Evolutionary conservation across 2,113 vertebrate species (phyloP).

Genomic region (Butastur rufipennis): DNA sequence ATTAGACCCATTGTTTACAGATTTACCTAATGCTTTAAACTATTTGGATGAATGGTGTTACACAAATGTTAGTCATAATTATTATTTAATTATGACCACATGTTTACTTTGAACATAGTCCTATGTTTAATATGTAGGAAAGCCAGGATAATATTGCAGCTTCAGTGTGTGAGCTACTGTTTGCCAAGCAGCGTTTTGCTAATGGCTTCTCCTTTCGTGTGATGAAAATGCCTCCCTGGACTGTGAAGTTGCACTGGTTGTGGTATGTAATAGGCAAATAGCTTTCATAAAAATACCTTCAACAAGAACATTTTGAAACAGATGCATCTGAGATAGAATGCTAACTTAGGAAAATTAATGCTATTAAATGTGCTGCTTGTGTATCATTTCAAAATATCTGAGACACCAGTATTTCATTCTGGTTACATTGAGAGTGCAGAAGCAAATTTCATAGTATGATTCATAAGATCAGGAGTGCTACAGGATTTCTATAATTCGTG

Average conservation of each 20-base stretch:
- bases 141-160: neutral
- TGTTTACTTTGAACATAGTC: slow-evolving; percentile 56
- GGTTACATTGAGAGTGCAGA: neutral
- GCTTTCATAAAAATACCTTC: neutral
- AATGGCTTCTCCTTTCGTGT: neutral
- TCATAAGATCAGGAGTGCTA: neutral
- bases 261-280: slow-evolving; percentile 6
- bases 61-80: slow-evolving; percentile 32
- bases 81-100: slow-evolving; percentile 35
- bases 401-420: neutral
- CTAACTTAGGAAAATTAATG: slow-evolving; percentile 17
- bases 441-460: neutral
- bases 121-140: slow-evolving; percentile 6
- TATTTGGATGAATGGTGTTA: slow-evolving; percentile 34
- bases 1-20: slow-evolving; percentile 61
- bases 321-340: neutral
- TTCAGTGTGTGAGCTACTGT: neutral
- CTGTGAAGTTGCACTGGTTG: neutral
- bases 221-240: neutral
- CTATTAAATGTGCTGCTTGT: slow-evolving; percentile 4
- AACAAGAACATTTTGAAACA: slow-evolving; percentile 20
- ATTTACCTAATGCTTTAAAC: slow-evolving; percentile 27
- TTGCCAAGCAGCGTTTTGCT: slow-evolving; percentile 28
- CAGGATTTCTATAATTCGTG: neutral
- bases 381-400: neutral